Evolutionary conservation across 2,888 invertebrate genomes (phyloP), one percentile per base, ranked within the genome.

Genomic region (Venustoraphidia nigricollis): DNA sequence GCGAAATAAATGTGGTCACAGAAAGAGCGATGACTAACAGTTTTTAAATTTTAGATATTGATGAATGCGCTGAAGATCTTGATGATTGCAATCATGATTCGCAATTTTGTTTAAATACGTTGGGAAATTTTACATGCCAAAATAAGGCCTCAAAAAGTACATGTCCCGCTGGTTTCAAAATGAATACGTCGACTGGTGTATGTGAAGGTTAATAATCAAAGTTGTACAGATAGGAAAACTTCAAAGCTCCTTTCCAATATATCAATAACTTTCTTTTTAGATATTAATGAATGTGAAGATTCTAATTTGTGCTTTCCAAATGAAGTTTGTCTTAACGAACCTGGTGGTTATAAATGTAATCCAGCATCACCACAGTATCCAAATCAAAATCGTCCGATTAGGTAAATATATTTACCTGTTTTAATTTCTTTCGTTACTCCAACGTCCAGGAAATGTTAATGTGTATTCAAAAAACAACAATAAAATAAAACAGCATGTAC

Each of bases 201-300:
- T 80, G 79, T 53, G 75, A 77, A 70, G 77, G 77, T 77, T 62
- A 45, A 36, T 42, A 10, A 27, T 39, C 40, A 10, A 36, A 45
- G 37, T 41, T n/a, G 43, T 35, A 35, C 44, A 36, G 41, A 38
- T 45, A 17, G 9, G 36, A 10, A 14, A 35, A 48, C 35, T 14
- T 14, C 8, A 14, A n/a, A 14, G 34, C 45, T 27, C 27, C 27
- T 3, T 27, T 27, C 27, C 27, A 27, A 27, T 27, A 27, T 27
- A 6, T 27, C 6, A 27, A 27, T 27, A 27, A 27, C 6, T 9
- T 39, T 9, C 8, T 9, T 34, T 41, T 13, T 50, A 88, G 89
- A 89, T 67, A 76, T 88, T 55, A 80, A 89, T 61, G 90, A 90
- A 63, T 90, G 90, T 58, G 68, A 70, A 1, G 67, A 77, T 35